Base-by-base conservation (phyloP, 1,140 invertebrate species). In the Heliconius hermathena region DNA sequence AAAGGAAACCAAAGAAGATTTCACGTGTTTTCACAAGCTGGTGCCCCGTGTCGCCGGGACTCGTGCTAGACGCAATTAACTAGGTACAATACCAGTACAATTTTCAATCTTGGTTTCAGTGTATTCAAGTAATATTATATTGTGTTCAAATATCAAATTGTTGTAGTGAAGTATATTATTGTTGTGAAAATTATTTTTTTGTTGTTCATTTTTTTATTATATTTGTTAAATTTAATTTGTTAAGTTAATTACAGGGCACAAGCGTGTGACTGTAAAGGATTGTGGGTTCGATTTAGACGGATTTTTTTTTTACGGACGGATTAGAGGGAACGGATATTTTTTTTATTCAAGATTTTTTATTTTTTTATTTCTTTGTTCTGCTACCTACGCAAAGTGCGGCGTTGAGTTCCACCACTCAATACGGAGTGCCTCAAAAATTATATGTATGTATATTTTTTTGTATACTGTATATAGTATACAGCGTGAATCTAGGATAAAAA, bases 1-100 rank as follows among this genome's bases (percentile, higher is more conserved):
- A 38, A 72, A n/a, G 71, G 38, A 73, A 73, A 41, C 71, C 74
- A 71, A 70, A 33, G 22, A 46, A 76, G 60, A 71, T 20, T 76
- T 70, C 74, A 76, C 60, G 60, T 76, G 60, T 66, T 29, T 29
- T 29, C 6, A 46, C 74, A 76, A 70, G 57, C 74, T 41, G 74
- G 16, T 60, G 74, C 54, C 38, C 22, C 57, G 33, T 36, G 60
- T 70, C 66, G 29, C 29, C 46, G 74, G 4, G 38, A 66, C 60
- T 41, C 57, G 46, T 76, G 60, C 54, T 41, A 26, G 74, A 75
- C 54, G 38, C 26, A 75, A 75, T 75, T 60, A 60, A 75, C 29
- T 75, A 18, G 18, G 13, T 60, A 74, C 60, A 66, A 66, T 66
- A 36, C 33, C 6, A 22, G 11, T 66, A 66, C 60, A 66, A 66